Evolutionary conservation across 2,797 vertebrate genomes (phyloP).

Genomic region (Erpetoichthys calabaricus): DNA sequence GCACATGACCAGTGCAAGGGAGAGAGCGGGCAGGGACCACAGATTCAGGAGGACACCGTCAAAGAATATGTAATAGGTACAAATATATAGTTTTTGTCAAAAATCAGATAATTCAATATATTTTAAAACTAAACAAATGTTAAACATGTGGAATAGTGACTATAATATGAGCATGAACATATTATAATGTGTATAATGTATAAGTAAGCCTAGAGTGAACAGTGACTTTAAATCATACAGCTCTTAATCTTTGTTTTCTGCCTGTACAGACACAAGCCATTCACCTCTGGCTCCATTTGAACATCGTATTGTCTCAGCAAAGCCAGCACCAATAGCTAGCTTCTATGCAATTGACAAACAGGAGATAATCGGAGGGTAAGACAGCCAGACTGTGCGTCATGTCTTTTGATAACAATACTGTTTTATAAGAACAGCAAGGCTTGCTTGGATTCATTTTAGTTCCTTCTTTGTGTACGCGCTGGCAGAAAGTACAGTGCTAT

Average conservation of each 20-base stretch:
- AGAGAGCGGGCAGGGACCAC: slow-evolving; percentile 4
- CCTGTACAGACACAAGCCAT: slow-evolving; percentile 47
- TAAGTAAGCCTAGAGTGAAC: slow-evolving; percentile 9
- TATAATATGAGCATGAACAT: slow-evolving; percentile 6
- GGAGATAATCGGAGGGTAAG: slow-evolving; percentile 87
- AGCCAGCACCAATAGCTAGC: slow-evolving; percentile 57
- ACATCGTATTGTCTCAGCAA: slow-evolving; percentile 79
- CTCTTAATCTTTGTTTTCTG: too few relatives aligned
- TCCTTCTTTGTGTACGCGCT: too few relatives aligned
- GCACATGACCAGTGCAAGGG: background rate
- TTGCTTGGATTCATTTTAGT: slow-evolving; percentile 3
- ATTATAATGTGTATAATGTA: slow-evolving; percentile 18
- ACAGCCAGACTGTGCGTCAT: background rate
- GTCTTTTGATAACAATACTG: too few relatives aligned
- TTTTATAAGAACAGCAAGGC: slow-evolving; percentile 2
- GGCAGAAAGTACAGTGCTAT: background rate
- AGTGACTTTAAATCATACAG: slow-evolving; percentile 1
- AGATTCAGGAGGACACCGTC: slow-evolving; percentile 1
- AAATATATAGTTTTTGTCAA: too few relatives aligned
- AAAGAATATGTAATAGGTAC: background rate
- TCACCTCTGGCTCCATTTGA: slow-evolving; percentile 76
- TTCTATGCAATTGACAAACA: slow-evolving; percentile 71
- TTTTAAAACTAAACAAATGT: slow-evolving; percentile 1
- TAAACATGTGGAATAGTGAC: background rate
- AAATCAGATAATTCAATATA: too few relatives aligned